Evolutionary conservation across 2,113 vertebrate species (phyloP).

Genomic region (Pampusana beccarii): DNA sequence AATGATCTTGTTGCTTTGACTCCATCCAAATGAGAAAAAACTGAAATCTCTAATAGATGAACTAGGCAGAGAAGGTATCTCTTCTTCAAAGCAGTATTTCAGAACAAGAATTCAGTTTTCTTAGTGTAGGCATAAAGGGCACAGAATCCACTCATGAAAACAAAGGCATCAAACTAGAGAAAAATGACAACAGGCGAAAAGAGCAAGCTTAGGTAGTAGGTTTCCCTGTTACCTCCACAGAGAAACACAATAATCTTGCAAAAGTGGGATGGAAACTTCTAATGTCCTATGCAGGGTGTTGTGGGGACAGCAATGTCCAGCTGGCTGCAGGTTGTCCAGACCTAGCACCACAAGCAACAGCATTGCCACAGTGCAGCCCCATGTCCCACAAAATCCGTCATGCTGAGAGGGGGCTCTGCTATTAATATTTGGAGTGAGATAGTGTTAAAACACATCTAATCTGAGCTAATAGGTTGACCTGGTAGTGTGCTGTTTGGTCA

Average conservation of each 20-base stretch:
- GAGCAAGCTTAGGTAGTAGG: neutral
- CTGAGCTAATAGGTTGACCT: neutral
- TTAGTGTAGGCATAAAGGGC: neutral
- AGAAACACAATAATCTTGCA: neutral
- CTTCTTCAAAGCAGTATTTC: neutral
- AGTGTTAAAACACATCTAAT: neutral
- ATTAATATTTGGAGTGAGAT: neutral
- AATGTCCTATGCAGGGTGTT: neutral
- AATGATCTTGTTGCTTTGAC: neutral
- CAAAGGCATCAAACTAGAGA: neutral
- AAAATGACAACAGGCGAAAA: neutral
- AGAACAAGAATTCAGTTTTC: neutral
- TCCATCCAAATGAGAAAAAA: neutral
- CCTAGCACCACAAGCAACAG: neutral
- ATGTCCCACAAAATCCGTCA: neutral
- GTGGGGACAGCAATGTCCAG: neutral
- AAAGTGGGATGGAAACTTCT: neutral
- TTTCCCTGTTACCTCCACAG: neutral
- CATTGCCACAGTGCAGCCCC: neutral
- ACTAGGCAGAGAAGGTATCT: neutral
- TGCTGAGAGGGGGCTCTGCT: neutral
- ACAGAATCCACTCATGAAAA: neutral
- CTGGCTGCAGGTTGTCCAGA: neutral
- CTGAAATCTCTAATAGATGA: neutral
- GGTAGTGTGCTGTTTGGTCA: neutral